Percentiles rank a stretch among this genome's conserved stretches.
These are phyloP conservation scores for Gulo gulo DNA, from an alignment of 2,113 vertebrate genomes.

Conservation along the genomic window DNA sequence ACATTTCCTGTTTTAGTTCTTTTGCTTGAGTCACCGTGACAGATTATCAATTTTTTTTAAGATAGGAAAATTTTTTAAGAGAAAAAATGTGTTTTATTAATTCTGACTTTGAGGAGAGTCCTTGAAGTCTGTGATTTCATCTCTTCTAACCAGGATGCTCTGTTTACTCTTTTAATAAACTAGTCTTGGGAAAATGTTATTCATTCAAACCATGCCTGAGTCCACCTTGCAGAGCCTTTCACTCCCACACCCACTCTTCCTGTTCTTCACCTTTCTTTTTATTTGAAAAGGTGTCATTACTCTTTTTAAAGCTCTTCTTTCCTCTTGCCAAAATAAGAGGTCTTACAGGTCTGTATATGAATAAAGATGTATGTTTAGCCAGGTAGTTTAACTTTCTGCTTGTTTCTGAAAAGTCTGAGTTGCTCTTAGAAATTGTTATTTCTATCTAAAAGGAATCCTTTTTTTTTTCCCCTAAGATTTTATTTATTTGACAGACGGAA, in stretches of 20 bases:
- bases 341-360: neutral
- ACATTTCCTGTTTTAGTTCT: neutral
- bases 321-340: conserved; percentile 35
- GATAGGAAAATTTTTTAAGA: neutral
- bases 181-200: neutral
- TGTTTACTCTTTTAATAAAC: conserved; percentile 9
- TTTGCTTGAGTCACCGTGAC: neutral
- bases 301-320: conserved; percentile 41
- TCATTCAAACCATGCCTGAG: neutral
- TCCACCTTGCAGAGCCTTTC: neutral
- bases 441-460: conserved; percentile 35
- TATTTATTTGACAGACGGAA: too few relatives aligned
- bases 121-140: conserved; percentile 11
- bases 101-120: neutral
- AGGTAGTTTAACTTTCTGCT: conserved; percentile 5
- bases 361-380: conserved; percentile 21
- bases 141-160: neutral
- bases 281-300: conserved; percentile 27
- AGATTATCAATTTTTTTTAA: neutral
- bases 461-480: neutral
- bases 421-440: conserved; percentile 52
- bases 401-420: conserved; percentile 44
- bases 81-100: conserved; percentile 18
- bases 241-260: neutral
- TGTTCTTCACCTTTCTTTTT: conserved; percentile 3